Evolutionary conservation across 2,888 invertebrate genomes (phyloP).

Genomic region (Spodoptera littoralis): DNA sequence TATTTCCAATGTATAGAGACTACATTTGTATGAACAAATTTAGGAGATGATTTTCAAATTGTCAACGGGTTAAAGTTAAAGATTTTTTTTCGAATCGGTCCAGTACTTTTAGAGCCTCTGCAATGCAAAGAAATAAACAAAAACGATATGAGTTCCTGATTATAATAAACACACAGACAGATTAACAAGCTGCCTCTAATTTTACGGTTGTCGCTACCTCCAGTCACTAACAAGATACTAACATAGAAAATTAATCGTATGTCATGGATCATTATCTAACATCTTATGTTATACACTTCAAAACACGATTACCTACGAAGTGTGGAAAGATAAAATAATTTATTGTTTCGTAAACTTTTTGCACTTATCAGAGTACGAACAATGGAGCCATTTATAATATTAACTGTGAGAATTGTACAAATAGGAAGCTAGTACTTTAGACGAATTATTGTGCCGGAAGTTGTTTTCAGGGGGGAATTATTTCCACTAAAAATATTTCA

Average conservation of each 20-base stretch:
- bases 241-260: constrained; percentile 50
- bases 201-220: constrained; percentile 37
- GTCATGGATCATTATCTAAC: constrained; percentile 48
- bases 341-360: constrained; percentile 44
- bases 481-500: constrained; percentile 4
- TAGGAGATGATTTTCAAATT: no score
- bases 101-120: no score
- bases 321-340: constrained; percentile 40
- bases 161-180: no score
- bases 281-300: constrained; percentile 35
- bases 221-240: constrained; percentile 43
- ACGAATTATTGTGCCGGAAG: constrained; percentile 27
- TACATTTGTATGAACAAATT: no score
- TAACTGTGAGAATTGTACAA: constrained; percentile 35
- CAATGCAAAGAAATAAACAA: no score
- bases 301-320: constrained; percentile 27
- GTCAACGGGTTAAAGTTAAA: no score
- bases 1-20: no score
- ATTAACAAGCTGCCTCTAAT: constrained; percentile 44
- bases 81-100: no score
- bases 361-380: constrained; percentile 45
- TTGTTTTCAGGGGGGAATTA: background rate
- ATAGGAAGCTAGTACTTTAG: constrained; percentile 38
- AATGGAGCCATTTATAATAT: constrained; percentile 40
- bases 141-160: no score